Conservation (phyloP, 2,888 invertebrate genomes). For the Cephus sareptanus region DNA sequence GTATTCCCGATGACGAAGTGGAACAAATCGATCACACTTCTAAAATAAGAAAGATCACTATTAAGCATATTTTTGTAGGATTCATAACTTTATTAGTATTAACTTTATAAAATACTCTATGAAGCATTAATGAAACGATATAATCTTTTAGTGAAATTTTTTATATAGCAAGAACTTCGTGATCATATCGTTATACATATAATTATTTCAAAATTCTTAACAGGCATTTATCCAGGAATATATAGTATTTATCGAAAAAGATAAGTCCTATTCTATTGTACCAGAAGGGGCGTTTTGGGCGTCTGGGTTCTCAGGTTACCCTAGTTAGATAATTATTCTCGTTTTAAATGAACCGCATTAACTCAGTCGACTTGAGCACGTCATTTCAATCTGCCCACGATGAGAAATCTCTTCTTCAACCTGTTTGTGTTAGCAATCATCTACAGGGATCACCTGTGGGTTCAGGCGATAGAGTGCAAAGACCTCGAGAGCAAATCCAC, state of each 20-base stretch:
- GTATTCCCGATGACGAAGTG: too few species aligned
- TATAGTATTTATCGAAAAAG: background rate
- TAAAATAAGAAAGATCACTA: too few species aligned
- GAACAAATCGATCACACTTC: too few species aligned
- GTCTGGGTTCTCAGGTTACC: background rate
- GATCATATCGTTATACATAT: too few species aligned
- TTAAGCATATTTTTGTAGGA: too few species aligned
- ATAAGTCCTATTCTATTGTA: background rate
- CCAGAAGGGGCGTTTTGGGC: background rate
- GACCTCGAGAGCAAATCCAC: conserved; percentile 32
- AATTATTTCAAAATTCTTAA: too few species aligned
- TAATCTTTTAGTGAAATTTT: too few species aligned
- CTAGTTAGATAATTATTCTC: background rate
- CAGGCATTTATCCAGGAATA: background rate
- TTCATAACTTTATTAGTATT: too few species aligned
- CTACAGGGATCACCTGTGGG: background rate
- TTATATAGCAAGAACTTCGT: too few species aligned
- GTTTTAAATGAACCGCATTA: background rate
- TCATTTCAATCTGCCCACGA: background rate
- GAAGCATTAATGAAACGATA: too few species aligned
- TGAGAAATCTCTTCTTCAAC: background rate
- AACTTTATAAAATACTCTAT: too few species aligned
- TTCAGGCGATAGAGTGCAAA: conserved; percentile 38
- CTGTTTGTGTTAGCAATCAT: background rate
- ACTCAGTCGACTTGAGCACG: conserved; percentile 10